Evolutionary conservation across 2,113 vertebrate genomes (phyloP).

Genomic region (Phylloscopus whistleri): DNA sequence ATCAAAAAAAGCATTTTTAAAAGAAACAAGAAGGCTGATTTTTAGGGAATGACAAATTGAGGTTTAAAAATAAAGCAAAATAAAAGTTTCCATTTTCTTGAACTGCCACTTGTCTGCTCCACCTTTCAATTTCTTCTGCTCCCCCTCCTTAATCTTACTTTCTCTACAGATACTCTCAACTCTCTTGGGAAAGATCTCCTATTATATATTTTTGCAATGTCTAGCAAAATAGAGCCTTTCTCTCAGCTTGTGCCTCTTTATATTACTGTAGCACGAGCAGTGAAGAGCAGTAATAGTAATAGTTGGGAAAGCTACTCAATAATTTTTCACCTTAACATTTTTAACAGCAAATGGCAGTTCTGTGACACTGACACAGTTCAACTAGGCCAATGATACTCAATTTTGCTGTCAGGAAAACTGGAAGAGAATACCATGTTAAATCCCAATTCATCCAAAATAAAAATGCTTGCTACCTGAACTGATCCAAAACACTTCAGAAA

Average conservation of each 20-base stretch:
- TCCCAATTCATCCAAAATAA: background rate
- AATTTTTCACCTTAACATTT: constrained; percentile 13
- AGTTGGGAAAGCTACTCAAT: background rate
- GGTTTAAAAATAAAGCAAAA: background rate
- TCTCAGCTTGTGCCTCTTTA: background rate
- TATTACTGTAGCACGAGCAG: background rate
- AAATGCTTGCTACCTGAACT: background rate
- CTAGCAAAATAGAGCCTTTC: background rate
- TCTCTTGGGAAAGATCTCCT: background rate
- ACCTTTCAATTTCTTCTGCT: background rate
- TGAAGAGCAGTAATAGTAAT: background rate
- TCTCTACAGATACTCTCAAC: background rate
- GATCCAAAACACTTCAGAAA: background rate
- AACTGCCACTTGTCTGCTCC: background rate
- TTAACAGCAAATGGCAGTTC: constrained; percentile 16
- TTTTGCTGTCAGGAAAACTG: background rate
- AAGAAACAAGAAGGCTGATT: background rate
- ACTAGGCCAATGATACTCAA: background rate
- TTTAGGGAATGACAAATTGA: background rate
- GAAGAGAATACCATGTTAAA: background rate
- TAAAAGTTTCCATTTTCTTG: background rate
- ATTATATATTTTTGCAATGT: background rate
- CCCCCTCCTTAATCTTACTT: background rate
- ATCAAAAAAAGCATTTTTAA: background rate
- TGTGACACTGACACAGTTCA: background rate